Percentiles rank a stretch among this genome's conserved stretches.
These are phyloP conservation scores for Meriones psammophilus DNA, from an alignment of 2,797 vertebrate species.

Conservation along the genomic window DNA sequence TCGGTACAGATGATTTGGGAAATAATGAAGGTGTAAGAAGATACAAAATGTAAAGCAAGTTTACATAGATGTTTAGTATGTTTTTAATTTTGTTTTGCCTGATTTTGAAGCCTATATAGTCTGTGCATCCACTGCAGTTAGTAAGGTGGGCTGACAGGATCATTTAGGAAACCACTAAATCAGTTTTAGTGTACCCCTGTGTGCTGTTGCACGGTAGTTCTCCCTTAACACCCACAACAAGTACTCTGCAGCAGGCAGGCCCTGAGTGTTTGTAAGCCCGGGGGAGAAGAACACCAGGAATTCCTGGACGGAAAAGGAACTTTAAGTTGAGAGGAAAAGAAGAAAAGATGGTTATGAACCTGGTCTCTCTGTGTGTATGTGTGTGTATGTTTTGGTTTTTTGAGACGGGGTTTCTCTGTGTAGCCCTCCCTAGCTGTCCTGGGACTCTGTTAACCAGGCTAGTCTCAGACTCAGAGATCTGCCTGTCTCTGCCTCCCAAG, in stretches of 20 bases:
- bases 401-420: no score
- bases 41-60: background rate
- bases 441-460: no score
- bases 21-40: background rate
- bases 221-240: background rate
- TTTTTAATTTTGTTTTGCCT: constrained; percentile 41
- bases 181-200: background rate
- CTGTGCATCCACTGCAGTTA: background rate
- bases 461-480: no score
- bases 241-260: background rate
- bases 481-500: no score
- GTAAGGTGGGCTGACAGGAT: background rate
- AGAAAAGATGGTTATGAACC: background rate
- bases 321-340: background rate
- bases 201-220: no score
- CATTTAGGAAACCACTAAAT: background rate
- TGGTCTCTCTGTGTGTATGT: no score
- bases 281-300: background rate
- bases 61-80: background rate
- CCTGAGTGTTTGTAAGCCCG: background rate
- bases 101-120: constrained; percentile 32
- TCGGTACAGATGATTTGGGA: constrained; percentile 29
- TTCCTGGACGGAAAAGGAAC: background rate
- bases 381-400: no score
- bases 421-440: no score